A percentile compares a stretch with the other conserved stretches of the same genome.
Evolutionary conservation across 2,113 vertebrate genomes (phyloP).

Genomic region (Dromaius novaehollandiae): DNA sequence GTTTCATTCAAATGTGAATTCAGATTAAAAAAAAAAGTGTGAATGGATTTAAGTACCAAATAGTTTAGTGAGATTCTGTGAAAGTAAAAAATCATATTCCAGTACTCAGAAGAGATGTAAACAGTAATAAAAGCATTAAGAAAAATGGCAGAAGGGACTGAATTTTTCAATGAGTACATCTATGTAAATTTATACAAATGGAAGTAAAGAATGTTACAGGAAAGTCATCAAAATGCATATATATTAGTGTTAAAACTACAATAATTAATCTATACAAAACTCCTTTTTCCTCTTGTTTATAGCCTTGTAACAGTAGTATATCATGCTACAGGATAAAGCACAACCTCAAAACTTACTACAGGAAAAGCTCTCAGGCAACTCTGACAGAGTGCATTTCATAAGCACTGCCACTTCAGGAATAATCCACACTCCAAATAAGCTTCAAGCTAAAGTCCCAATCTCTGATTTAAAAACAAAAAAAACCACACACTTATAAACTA

Average conservation of each 20-base stretch:
- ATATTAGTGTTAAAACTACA: not conserved
- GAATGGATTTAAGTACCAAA: not conserved
- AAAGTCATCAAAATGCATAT: not conserved
- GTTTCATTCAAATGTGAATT: not conserved
- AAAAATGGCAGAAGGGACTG: not conserved
- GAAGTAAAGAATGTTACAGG: not conserved
- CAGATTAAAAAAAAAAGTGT: not conserved
- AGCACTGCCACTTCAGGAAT: slow-evolving; percentile 16
- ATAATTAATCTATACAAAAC: not conserved
- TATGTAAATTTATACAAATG: not conserved
- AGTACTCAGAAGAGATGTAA: accelerated
- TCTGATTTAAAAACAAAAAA: slow-evolving; percentile 2
- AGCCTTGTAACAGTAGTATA: not conserved
- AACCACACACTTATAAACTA: not conserved
- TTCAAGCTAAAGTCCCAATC: slow-evolving; percentile 5
- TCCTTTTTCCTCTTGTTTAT: not conserved
- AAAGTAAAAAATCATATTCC: not conserved
- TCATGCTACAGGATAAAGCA: not conserved
- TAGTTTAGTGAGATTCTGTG: not conserved
- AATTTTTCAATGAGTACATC: not conserved
- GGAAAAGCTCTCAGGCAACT: not conserved
- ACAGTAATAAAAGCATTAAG: not conserved
- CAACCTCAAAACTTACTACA: not conserved
- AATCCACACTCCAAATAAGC: not conserved
- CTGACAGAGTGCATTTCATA: not conserved